Evolutionary conservation across 2,113 vertebrate species (phyloP).

Genomic region (Pithys albifrons): DNA sequence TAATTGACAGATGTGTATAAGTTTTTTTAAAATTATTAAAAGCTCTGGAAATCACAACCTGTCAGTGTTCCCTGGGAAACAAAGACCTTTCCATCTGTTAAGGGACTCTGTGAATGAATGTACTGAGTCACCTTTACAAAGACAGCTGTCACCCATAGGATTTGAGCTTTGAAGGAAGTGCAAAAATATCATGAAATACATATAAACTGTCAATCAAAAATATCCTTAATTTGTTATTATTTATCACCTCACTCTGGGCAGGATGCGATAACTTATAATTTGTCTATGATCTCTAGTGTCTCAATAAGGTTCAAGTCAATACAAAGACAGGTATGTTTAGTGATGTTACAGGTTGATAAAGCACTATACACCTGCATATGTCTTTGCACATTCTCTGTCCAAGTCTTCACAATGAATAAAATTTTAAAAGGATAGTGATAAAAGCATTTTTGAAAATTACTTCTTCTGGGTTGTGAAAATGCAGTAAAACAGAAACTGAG

Average conservation of each 20-base stretch:
- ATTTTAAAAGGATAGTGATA: constrained; percentile 41
- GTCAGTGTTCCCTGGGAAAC: constrained; percentile 63
- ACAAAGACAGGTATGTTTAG: constrained; percentile 1
- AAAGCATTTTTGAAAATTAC: constrained; percentile 39
- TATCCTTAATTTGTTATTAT: constrained; percentile 4
- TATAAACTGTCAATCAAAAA: background rate
- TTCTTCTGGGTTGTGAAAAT: constrained; percentile 5
- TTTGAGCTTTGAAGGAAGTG: constrained; percentile 38
- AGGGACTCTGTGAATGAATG: constrained; percentile 52
- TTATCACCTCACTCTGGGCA: constrained; percentile 41
- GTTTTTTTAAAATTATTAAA: constrained; percentile 76
- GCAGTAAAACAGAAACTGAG: background rate
- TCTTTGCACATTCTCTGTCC: constrained; percentile 55
- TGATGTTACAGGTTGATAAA: constrained; percentile 8
- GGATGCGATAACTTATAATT: background rate
- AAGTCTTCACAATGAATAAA: constrained; percentile 48
- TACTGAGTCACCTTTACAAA: constrained; percentile 73
- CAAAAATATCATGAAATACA: constrained; percentile 12
- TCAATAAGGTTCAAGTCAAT: constrained; percentile 19
- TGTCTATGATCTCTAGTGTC: constrained; percentile 15
- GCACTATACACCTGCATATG: background rate
- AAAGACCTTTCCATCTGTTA: constrained; percentile 72
- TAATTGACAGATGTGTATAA: constrained; percentile 74
- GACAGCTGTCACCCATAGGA: constrained; percentile 63
- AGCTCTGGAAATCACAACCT: constrained; percentile 70